Percentiles rank a stretch among this genome's conserved stretches.
These are phyloP conservation scores for Mythimna vitellina DNA, from an alignment of 2,888 invertebrate species.

Conservation along the genomic window DNA sequence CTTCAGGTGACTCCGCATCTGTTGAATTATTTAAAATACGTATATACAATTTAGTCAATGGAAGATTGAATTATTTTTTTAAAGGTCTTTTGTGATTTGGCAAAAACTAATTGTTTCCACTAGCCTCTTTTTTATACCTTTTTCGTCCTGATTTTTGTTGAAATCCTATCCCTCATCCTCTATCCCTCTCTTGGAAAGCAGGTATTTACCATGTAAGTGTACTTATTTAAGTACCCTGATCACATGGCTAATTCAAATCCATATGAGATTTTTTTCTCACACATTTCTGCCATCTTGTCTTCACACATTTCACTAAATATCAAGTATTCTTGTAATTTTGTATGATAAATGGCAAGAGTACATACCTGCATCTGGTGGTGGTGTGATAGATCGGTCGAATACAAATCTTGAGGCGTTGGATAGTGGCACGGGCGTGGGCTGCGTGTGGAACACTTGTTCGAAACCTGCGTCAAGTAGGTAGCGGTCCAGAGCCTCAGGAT, in stretches of 20 bases:
- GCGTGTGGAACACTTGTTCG: slow-evolving; percentile 93
- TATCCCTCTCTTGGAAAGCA: too few species aligned
- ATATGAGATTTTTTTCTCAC: neutral
- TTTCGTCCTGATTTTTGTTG: too few species aligned
- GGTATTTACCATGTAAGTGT: too few species aligned
- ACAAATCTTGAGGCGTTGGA: slow-evolving; percentile 78
- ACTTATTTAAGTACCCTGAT: neutral
- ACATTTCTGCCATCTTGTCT: neutral
- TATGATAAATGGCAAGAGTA: neutral
- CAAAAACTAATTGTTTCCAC: too few species aligned
- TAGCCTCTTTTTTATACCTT: too few species aligned
- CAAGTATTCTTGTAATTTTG: neutral
- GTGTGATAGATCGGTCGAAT: slow-evolving; percentile 83
- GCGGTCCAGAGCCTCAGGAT: slow-evolving; percentile 96
- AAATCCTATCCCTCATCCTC: too few species aligned
- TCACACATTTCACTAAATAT: neutral
- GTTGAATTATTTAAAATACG: slow-evolving; percentile 51
- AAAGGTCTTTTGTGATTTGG: too few species aligned
- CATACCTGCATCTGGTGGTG: slow-evolving; percentile 81
- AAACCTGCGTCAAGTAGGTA: slow-evolving; percentile 96
- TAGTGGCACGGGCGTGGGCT: slow-evolving; percentile 77
- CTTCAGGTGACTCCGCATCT: slow-evolving; percentile 95
- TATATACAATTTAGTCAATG: too few species aligned
- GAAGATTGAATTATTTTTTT: too few species aligned
- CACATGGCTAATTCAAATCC: neutral